A percentile compares a stretch with the other conserved stretches of the same genome.
phyloP scores from a whole-genome alignment of 2,113 vertebrate species.

The Willisornis vidua region DNA sequence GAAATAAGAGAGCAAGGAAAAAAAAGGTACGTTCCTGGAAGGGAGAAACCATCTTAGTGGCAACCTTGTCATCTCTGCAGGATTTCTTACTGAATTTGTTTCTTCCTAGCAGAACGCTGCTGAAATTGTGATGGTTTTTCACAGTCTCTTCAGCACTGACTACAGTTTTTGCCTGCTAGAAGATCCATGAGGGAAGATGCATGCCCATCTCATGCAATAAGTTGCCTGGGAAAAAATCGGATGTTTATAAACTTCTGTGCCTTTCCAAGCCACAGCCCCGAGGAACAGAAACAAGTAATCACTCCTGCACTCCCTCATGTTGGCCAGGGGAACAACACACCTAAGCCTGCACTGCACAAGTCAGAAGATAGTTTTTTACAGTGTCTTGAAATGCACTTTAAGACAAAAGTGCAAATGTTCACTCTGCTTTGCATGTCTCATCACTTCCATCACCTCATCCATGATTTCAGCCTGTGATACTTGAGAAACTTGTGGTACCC shows the following conservation, averaged over 20 bases:
- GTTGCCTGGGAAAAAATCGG: neutral
- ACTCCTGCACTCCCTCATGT: neutral
- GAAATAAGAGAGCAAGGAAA: neutral
- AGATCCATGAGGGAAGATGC: neutral
- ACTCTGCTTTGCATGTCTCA: neutral
- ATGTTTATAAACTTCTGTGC: neutral
- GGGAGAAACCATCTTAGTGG: neutral
- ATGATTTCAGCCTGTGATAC: neutral
- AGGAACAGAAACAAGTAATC: neutral
- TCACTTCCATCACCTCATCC: neutral
- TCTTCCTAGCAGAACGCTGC: neutral
- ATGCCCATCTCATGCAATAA: neutral
- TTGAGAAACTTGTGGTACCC: neutral
- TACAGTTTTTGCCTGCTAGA: neutral
- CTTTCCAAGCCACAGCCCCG: neutral
- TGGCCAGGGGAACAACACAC: neutral
- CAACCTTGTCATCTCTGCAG: neutral
- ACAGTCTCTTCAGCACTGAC: neutral
- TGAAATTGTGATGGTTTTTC: neutral
- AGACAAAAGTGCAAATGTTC: neutral
- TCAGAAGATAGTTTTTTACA: neutral
- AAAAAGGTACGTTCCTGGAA: neutral
- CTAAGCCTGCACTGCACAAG: neutral
- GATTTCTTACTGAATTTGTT: neutral
- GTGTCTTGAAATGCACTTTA: neutral